A percentile compares a stretch with the other conserved stretches of the same genome.
Conservation (phyloP, 1,140 invertebrate genomes). For the Portunus trituberculatus region DNA sequence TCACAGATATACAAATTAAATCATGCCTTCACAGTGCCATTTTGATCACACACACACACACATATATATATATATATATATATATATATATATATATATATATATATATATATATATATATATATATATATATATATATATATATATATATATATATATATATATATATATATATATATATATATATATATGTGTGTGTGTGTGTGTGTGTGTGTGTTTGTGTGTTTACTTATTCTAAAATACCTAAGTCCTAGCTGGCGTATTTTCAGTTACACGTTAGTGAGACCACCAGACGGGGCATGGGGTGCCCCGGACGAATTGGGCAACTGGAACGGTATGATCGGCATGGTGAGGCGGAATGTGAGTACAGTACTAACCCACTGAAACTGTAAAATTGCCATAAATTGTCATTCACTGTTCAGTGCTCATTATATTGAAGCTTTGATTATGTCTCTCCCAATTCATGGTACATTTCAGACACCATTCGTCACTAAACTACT, state of each 20-base stretch:
- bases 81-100: too few relatives aligned
- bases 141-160: conserved; percentile 29
- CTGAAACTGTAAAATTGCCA: not conserved
- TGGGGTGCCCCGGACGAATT: conserved; percentile 63
- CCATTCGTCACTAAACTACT: too few relatives aligned
- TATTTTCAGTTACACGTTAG: conserved; percentile 50
- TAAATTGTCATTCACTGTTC: not conserved
- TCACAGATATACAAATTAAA: too few relatives aligned
- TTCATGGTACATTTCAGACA: too few relatives aligned
- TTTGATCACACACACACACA: too few relatives aligned
- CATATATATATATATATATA: too few relatives aligned
- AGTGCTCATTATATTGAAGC: too few relatives aligned
- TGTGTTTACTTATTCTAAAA: not conserved
- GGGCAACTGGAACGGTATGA: conserved; percentile 64
- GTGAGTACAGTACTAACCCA: conserved; percentile 20
- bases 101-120: not conserved
- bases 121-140: too few relatives aligned
- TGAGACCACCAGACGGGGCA: conserved; percentile 59
- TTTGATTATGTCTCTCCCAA: too few relatives aligned
- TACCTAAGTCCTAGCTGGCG: not conserved
- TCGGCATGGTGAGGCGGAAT: conserved; percentile 67
- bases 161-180: not conserved
- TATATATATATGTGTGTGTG: too few relatives aligned
- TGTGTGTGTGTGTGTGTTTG: not conserved
- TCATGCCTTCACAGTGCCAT: too few relatives aligned